phyloP scores from a whole-genome alignment of 2,888 invertebrate genomes.

The Cantharis lateralis region DNA sequence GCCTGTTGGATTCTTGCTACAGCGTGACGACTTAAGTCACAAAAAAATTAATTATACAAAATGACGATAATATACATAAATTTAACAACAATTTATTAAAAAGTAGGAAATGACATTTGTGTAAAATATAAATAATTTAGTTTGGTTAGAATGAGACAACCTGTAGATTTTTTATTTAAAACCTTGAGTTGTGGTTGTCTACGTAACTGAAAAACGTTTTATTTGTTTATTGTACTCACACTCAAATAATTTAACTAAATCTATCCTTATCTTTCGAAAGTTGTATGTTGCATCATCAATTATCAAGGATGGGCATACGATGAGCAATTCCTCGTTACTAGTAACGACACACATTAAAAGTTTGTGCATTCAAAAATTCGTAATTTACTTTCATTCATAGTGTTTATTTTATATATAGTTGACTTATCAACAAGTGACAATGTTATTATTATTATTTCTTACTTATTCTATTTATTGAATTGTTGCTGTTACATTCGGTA shows the following conservation, averaged over 20 bases:
- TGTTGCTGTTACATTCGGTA: neutral
- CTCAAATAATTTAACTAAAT: slow-evolving; percentile 1
- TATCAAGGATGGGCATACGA: slow-evolving; percentile 2
- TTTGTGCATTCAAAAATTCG: neutral
- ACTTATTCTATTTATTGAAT: neutral
- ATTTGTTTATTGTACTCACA: slow-evolving; percentile 5
- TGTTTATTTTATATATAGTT: neutral
- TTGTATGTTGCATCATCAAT: neutral
- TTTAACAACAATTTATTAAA: neutral
- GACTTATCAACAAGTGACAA: neutral
- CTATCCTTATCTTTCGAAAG: slow-evolving; percentile 3
- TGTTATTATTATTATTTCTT: neutral
- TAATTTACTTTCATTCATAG: neutral
- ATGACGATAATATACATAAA: neutral
- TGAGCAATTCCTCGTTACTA: neutral
- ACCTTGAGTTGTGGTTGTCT: neutral
- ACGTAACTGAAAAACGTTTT: neutral
- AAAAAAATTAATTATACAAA: neutral
- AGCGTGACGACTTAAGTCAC: neutral
- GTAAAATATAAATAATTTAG: neutral
- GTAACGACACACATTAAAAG: neutral
- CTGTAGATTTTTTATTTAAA: neutral
- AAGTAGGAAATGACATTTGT: neutral
- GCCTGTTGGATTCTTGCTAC: neutral
- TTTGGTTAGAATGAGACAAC: neutral